These are phyloP conservation scores for Cyclina sinensis DNA, from an alignment of 1,140 invertebrate genomes.

Conservation along the genomic window DNA sequence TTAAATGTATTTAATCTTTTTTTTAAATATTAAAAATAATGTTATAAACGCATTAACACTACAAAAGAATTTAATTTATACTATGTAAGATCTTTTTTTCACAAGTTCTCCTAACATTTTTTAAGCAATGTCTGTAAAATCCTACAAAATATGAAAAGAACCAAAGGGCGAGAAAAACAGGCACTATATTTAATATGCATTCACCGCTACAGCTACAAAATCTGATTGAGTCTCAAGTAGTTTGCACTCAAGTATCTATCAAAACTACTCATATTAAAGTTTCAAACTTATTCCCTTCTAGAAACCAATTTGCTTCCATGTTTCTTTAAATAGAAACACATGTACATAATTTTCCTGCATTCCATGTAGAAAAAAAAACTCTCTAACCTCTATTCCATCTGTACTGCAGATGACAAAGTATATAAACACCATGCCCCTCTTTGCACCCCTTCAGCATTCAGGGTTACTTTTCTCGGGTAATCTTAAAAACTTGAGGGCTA, in stretches of 20 bases:
- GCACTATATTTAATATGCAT: background rate
- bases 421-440: background rate
- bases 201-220: no score
- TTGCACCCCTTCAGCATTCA: background rate
- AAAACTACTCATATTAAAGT: background rate
- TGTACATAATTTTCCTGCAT: conserved; percentile 44
- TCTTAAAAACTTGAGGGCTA: background rate
- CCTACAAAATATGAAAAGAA: no score
- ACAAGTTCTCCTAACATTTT: no score
- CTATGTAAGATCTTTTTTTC: no score
- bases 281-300: background rate
- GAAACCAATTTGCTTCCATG: conserved; percentile 6
- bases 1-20: no score
- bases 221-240: background rate
- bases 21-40: no score
- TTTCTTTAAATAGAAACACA: conserved; percentile 43
- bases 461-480: background rate
- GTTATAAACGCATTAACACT: no score
- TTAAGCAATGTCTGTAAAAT: no score
- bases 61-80: no score
- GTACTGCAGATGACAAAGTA: background rate
- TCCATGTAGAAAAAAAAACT: conserved; percentile 27
- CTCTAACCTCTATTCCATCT: conserved; percentile 3
- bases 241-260: conserved; percentile 1
- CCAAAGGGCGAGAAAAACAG: background rate